Conservation (phyloP, 2,888 invertebrate species). For the Cynaeus angustus region DNA sequence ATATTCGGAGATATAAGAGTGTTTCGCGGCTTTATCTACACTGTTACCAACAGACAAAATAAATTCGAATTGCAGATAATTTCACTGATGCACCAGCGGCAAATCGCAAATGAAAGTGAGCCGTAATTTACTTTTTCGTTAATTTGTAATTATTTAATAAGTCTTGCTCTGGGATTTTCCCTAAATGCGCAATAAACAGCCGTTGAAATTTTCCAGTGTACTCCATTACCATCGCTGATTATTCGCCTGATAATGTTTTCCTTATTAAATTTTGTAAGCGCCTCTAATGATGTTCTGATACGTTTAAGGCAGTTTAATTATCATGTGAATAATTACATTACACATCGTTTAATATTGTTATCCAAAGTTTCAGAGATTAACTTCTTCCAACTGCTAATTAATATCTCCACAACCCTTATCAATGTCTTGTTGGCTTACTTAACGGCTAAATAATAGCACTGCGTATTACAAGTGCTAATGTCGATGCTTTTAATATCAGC, state of each 20-base stretch:
- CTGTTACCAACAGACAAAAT: slow-evolving; percentile 28
- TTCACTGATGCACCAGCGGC: no score
- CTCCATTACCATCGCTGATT: slow-evolving; percentile 56
- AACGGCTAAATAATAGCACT: slow-evolving; percentile 8
- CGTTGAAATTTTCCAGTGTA: slow-evolving; percentile 41
- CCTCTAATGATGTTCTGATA: slow-evolving; percentile 65
- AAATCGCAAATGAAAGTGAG: no score
- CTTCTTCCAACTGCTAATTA: slow-evolving; percentile 38
- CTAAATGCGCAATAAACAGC: neutral
- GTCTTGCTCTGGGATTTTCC: neutral
- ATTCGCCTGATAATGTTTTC: slow-evolving; percentile 63
- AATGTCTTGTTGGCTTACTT: slow-evolving; percentile 15
- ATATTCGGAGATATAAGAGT: slow-evolving; percentile 19
- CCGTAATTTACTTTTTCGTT: no score
- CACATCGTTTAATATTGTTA: slow-evolving; percentile 64
- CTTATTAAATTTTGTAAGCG: slow-evolving; percentile 66
- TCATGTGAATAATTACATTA: slow-evolving; percentile 65
- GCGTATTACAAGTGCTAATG: slow-evolving; percentile 2
- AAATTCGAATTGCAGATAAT: no score
- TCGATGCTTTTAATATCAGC: neutral
- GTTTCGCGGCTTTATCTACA: slow-evolving; percentile 15
- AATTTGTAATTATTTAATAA: no score
- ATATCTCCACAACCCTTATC: slow-evolving; percentile 11
- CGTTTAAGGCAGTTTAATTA: slow-evolving; percentile 65
- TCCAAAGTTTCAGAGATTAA: slow-evolving; percentile 49